Conservation (phyloP, 64 coral and sea anemone genomes). For the Montipora foliosa region DNA sequence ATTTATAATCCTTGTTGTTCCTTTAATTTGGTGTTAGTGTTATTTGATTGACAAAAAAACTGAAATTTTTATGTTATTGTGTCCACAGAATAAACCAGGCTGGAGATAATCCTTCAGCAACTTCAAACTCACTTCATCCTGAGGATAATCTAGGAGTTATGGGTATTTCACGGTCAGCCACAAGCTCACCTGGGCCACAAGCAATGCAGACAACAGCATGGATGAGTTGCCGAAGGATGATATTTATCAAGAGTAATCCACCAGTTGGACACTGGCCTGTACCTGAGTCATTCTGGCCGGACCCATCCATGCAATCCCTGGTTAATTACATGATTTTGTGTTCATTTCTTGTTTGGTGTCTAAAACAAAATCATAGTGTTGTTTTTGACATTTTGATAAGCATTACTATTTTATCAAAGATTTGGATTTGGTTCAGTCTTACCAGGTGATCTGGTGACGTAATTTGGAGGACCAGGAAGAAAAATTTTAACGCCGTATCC, state of each 20-base stretch:
- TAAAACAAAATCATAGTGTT: no score
- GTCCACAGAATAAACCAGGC: not conserved
- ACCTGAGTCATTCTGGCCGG: slow-evolving; percentile 96
- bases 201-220: slow-evolving; percentile 74
- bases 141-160: slow-evolving; percentile 64
- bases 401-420: no score
- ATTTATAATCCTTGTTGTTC: not conserved
- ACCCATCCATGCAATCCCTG: slow-evolving; percentile 77
- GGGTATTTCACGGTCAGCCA: slow-evolving; percentile 84
- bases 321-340: slow-evolving; percentile 36
- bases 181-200: slow-evolving; percentile 88
- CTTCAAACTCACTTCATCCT: slow-evolving; percentile 14
- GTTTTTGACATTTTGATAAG: no score
- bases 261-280: slow-evolving; percentile 96
- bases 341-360: no score
- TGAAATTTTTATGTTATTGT: not conserved
- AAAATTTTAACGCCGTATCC: no score
- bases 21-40: not conserved
- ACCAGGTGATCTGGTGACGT: no score
- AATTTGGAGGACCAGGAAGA: no score
- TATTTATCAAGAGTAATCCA: slow-evolving; percentile 89
- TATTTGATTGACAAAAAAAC: no score
- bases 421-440: no score
- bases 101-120: slow-evolving; percentile 28
- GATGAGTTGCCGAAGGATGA: slow-evolving; percentile 95